Evolutionary conservation across 2,113 vertebrate genomes (phyloP).

Genomic region (Guaruba guarouba): DNA sequence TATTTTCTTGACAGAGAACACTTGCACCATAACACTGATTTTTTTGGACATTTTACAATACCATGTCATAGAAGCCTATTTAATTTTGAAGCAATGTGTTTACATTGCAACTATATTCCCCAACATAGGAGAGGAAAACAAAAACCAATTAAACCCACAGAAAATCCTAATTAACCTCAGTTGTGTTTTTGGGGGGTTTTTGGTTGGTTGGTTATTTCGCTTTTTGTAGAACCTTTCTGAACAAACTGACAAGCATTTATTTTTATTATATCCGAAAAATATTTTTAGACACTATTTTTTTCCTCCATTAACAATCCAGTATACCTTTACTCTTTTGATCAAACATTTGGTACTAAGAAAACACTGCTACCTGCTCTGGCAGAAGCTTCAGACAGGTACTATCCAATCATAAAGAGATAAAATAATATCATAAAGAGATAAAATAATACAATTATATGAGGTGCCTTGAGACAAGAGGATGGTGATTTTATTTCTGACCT

Average conservation of each 20-base stretch:
- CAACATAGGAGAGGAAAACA: rapidly evolving
- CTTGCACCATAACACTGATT: background rate
- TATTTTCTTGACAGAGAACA: background rate
- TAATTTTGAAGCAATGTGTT: background rate
- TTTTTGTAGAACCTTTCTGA: background rate
- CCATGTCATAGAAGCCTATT: background rate
- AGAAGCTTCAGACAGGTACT: background rate
- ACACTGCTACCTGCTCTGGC: background rate
- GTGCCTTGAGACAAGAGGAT: background rate
- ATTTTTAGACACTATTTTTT: background rate
- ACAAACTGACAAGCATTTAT: background rate
- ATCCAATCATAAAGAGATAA: background rate
- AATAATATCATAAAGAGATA: background rate
- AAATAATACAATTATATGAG: background rate
- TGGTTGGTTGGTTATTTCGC: background rate
- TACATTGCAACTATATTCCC: background rate
- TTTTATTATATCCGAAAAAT: background rate
- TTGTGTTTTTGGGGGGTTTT: rapidly evolving
- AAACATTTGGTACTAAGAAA: background rate
- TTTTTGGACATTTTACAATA: background rate
- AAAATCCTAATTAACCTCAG: background rate
- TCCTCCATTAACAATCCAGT: background rate
- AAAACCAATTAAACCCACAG: background rate
- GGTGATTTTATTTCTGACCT: background rate
- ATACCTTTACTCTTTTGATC: background rate